phyloP scores from a whole-genome alignment of 2,113 vertebrate genomes.

The Platycercus adscitus region DNA sequence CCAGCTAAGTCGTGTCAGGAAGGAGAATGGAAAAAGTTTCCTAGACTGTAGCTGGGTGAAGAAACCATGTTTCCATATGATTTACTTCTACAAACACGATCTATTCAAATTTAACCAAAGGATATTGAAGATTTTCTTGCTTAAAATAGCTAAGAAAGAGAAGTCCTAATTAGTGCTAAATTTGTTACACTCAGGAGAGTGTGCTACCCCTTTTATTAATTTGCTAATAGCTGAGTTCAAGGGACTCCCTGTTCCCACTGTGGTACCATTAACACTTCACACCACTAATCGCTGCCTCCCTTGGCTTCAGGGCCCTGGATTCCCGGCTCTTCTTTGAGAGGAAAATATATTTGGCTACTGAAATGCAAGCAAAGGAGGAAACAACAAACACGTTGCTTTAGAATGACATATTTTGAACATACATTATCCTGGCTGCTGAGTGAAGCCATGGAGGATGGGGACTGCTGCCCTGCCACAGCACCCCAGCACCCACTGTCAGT shows the following conservation, averaged over 20 bases:
- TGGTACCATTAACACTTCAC: slow-evolving; percentile 31
- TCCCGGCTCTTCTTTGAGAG: neutral
- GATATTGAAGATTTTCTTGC: slow-evolving; percentile 22
- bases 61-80: neutral
- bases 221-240: slow-evolving; percentile 1
- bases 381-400: neutral
- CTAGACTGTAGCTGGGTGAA: neutral
- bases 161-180: slow-evolving; percentile 53
- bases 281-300: neutral
- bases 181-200: slow-evolving; percentile 4
- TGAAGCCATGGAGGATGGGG: neutral
- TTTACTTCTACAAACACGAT: slow-evolving; percentile 39
- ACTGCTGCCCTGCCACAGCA: neutral
- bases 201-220: slow-evolving; percentile 30
- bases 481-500: rapidly evolving
- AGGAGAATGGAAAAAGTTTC: neutral
- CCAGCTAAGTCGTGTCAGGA: neutral
- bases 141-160: slow-evolving; percentile 23
- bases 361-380: neutral
- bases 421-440: neutral
- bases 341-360: neutral
- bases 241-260: neutral
- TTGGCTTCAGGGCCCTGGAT: neutral
- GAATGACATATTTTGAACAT: neutral
- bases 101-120: slow-evolving; percentile 36